Conservation (phyloP, 2,888 invertebrate species). For the Apomyelois bistriatella region DNA sequence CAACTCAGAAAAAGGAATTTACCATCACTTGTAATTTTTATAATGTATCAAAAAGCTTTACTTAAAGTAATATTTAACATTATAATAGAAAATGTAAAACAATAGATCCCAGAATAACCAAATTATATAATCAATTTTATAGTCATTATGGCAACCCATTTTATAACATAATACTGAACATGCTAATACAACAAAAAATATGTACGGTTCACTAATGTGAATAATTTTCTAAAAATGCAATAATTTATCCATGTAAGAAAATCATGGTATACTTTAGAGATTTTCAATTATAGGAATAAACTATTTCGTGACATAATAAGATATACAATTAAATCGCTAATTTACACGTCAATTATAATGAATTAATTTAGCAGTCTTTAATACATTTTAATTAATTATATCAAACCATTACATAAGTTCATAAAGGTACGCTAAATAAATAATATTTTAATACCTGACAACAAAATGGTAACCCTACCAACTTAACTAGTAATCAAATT, state of each 20-base stretch:
- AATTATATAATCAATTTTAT: slow-evolving; percentile 61
- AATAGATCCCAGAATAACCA: slow-evolving; percentile 52
- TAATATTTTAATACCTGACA: slow-evolving; percentile 58
- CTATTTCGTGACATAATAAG: slow-evolving; percentile 33
- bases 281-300: slow-evolving; percentile 18
- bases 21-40: slow-evolving; percentile 56
- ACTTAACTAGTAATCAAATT: slow-evolving; percentile 61
- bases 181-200: slow-evolving; percentile 76
- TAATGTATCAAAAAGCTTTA: slow-evolving; percentile 48
- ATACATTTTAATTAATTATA: slow-evolving; percentile 66
- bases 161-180: slow-evolving; percentile 75
- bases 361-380: slow-evolving; percentile 79
- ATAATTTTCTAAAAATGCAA: slow-evolving; percentile 24
- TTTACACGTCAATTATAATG: slow-evolving; percentile 63
- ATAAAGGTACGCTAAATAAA: slow-evolving; percentile 62
- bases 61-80: slow-evolving; percentile 55
- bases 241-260: slow-evolving; percentile 33
- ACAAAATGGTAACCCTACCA: slow-evolving; percentile 70
- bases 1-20: slow-evolving; percentile 62
- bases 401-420: slow-evolving; percentile 58
- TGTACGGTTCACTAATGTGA: slow-evolving; percentile 54
- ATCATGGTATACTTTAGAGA: background rate
- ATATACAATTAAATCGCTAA: slow-evolving; percentile 51
- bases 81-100: slow-evolving; percentile 53
- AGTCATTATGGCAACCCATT: slow-evolving; percentile 69